Base-by-base conservation (phyloP, 2,888 invertebrate genomes). In the Ferrisia virgata region DNA sequence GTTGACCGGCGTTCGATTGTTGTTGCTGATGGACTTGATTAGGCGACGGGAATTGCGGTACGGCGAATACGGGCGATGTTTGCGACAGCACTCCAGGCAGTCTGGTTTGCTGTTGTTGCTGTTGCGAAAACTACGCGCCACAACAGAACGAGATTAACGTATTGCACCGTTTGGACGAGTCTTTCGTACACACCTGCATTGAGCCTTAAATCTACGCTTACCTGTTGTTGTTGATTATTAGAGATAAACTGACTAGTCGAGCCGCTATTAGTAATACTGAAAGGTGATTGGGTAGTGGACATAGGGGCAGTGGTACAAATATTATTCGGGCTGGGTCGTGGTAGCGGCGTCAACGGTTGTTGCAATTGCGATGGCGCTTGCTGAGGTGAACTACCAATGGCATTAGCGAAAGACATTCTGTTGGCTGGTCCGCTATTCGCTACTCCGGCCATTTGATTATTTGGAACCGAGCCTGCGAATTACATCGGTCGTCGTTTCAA, bases 1-100 rank as follows among this genome's bases (percentile, higher is more conserved):
- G 87, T 80, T 88, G 91, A 88, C 64, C 31, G 64, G 64, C 13
- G 28, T 87, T 90, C 86, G 88, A 89, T 87, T 86, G 89, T 85
- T 86, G 87, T 18, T 86, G 87, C 76, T 87, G 87, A 33, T 85
- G 84, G 72, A 84, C 85, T 47, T 85, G 86, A 82, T 85, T 87
- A 8, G 86, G 86, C 58, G 86, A 86, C 3, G 87, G 84, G 85
- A 87, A 87, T 33, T 86, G 87, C 25, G 86, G 86, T 22, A 86
- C 86, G 28, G 86, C 85, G 81, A 87, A 87, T 15, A 87, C 86
- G 13, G 86, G 86, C 6, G 87, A 87, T 9, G 86, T 86, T 85
- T 86, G 86, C 18, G 86, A 15, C 9, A 80, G 53, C 76, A n/a
- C 85, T 80, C 78, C 64, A 2, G 58, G 58, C 64, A 58, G 18